These are phyloP conservation scores for Mugil cephalus DNA, from an alignment of 2,113 vertebrate genomes.

Conservation along the genomic window DNA sequence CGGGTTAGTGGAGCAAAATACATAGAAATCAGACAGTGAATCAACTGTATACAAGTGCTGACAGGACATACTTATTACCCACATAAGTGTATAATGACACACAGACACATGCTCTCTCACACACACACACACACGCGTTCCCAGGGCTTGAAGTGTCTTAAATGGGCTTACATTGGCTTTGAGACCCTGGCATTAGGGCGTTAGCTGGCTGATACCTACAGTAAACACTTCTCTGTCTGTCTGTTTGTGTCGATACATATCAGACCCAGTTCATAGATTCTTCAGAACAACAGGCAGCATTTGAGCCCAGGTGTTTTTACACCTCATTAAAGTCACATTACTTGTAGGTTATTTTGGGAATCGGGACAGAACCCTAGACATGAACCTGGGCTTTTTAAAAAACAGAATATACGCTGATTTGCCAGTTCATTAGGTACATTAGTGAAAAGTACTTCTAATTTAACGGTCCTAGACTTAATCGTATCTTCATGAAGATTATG, in stretches of 20 bases:
- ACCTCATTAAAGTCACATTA: background rate
- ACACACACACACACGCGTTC: constrained; percentile 18
- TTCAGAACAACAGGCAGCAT: background rate
- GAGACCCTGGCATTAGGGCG: constrained; percentile 56
- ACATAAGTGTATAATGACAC: constrained; percentile 41
- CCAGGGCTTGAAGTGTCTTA: constrained; percentile 66
- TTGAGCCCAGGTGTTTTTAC: constrained; percentile 1
- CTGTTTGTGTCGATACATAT: constrained; percentile 9
- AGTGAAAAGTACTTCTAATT: too few species aligned
- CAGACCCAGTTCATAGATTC: constrained; percentile 6
- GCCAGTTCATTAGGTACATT: too few species aligned
- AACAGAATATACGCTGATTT: too few species aligned
- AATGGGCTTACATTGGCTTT: constrained; percentile 61
- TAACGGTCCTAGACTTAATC: too few species aligned
- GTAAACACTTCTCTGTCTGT: constrained; percentile 30
- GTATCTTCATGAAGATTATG: too few species aligned
- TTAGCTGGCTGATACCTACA: constrained; percentile 35
- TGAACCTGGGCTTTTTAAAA: background rate
- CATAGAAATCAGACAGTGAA: constrained; percentile 22
- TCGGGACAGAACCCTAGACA: background rate
- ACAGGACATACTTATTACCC: constrained; percentile 48
- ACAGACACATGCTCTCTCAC: constrained; percentile 12
- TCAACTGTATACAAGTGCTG: constrained; percentile 41
- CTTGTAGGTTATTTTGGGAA: background rate
- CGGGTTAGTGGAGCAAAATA: constrained; percentile 2